Evolutionary conservation across 2,888 invertebrate genomes (phyloP).

Genomic region (Seira musarum): DNA sequence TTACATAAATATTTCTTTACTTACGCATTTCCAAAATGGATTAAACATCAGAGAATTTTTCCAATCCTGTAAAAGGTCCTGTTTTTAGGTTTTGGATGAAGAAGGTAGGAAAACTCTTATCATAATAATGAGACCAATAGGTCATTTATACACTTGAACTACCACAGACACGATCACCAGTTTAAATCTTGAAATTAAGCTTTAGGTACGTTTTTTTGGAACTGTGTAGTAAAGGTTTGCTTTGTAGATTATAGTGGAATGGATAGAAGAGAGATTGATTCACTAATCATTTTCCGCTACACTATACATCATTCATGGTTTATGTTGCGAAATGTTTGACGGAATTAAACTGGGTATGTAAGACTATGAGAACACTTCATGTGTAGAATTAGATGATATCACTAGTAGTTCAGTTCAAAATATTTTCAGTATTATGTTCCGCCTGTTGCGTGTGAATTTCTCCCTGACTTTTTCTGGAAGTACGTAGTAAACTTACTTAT

Average conservation of each 20-base stretch:
- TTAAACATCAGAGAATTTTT: no score
- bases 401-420: background rate
- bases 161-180: slow-evolving; percentile 4
- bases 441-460: slow-evolving; percentile 47
- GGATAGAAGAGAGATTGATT: background rate
- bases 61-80: no score
- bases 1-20: no score
- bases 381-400: background rate
- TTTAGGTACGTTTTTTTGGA: background rate
- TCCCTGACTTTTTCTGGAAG: background rate
- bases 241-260: background rate
- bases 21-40: no score
- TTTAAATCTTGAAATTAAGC: background rate
- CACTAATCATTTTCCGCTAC: slow-evolving; percentile 2
- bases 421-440: background rate
- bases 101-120: background rate
- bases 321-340: background rate
- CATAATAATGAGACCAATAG: background rate
- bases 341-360: background rate
- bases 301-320: background rate
- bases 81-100: no score
- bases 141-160: background rate
- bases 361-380: background rate
- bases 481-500: background rate
- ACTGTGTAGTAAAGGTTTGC: background rate